Percentiles rank a stretch among this genome's conserved stretches.
phyloP scores from a whole-genome alignment of 2,888 invertebrate species.

The Hypomecis atomaria region DNA sequence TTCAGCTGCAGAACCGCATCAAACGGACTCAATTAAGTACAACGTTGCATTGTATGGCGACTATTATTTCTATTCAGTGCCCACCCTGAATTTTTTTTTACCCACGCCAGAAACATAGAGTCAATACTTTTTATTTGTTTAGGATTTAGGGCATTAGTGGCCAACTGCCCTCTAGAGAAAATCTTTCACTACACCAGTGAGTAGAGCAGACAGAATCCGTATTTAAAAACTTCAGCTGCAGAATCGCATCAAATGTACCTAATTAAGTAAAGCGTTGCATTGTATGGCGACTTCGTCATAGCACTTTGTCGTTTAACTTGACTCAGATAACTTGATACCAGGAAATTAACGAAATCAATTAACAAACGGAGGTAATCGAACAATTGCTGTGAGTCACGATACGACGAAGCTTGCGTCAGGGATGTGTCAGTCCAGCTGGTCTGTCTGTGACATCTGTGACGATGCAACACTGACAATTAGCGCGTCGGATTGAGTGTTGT shows the following conservation, averaged over 20 bases:
- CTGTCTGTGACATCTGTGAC: background rate
- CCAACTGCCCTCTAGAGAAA: no score
- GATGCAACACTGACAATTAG: conserved; percentile 23
- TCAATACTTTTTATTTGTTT: no score
- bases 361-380: conserved; percentile 10
- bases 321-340: background rate
- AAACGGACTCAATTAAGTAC: no score
- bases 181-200: no score
- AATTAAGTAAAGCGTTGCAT: background rate
- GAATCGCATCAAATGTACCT: no score
- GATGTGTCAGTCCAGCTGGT: conserved; percentile 19
- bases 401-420: conserved; percentile 14
- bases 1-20: no score
- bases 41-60: background rate
- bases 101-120: no score
- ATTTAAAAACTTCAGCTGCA: no score
- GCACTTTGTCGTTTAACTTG: background rate
- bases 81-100: no score
- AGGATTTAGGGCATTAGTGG: no score
- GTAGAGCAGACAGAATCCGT: no score
- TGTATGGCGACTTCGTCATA: background rate
- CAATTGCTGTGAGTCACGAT: conserved; percentile 12
- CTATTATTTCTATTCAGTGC: no score
- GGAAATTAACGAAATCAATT: conserved; percentile 12
- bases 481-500: conserved; percentile 18